phyloP scores from a whole-genome alignment of 2,797 vertebrate genomes.

The Hydrolagus colliei region DNA sequence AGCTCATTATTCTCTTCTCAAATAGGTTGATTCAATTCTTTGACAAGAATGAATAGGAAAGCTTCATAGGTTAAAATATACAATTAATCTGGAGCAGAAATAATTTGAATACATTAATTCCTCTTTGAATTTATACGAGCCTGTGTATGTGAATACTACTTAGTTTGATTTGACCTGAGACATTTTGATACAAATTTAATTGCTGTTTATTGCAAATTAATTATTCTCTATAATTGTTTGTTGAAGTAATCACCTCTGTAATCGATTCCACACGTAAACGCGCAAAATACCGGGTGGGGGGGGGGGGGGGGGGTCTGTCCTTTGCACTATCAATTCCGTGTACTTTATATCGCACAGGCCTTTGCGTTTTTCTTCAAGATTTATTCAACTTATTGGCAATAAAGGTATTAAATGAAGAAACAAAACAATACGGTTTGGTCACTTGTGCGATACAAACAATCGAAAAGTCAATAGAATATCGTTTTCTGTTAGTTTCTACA shows the following conservation, averaged over 20 bases:
- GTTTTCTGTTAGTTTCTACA: background rate
- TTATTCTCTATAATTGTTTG: background rate
- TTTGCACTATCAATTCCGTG: background rate
- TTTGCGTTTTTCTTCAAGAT: background rate
- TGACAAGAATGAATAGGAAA: background rate
- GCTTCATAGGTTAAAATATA: background rate
- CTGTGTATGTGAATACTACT: background rate
- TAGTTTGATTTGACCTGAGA: too few relatives aligned
- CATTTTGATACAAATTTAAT: background rate
- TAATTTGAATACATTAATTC: background rate
- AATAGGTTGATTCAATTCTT: background rate
- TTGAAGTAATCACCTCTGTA: background rate
- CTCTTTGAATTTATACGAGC: background rate
- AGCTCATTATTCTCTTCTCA: background rate
- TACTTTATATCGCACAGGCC: background rate
- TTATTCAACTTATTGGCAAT: slow-evolving; percentile 1
- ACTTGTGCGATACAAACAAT: background rate
- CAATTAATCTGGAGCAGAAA: background rate
- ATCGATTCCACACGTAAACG: background rate
- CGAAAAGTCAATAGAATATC: background rate
- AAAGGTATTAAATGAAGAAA: background rate
- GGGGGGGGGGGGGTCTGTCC: background rate
- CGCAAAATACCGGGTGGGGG: too few relatives aligned
- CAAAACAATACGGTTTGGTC: background rate
- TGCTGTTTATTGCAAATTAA: background rate